A percentile compares a stretch with the other conserved stretches of the same genome.
phyloP scores from a whole-genome alignment of 2,113 vertebrate genomes.

The Thinocorus orbignyianus region DNA sequence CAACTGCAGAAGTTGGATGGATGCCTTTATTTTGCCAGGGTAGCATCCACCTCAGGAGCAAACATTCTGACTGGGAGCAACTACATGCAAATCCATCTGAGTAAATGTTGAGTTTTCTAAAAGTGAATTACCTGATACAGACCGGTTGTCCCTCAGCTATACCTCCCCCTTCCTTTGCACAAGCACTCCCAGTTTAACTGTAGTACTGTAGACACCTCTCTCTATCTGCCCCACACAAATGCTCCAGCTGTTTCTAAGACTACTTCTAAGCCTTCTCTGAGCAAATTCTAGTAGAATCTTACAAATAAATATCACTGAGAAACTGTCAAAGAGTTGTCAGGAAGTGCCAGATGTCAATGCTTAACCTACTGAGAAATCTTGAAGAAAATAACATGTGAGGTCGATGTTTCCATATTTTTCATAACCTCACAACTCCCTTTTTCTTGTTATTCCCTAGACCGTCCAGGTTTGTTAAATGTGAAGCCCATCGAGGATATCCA shows the following conservation, averaged over 20 bases:
- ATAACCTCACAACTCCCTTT: not conserved
- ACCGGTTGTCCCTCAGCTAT: not conserved
- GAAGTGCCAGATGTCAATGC: not conserved
- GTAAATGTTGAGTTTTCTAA: not conserved
- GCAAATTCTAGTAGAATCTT: not conserved
- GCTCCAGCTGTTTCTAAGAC: not conserved
- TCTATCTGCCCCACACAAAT: not conserved
- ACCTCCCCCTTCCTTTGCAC: not conserved
- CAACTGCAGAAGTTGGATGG: not conserved
- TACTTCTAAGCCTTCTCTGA: not conserved
- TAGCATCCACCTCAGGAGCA: not conserved
- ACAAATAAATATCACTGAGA: not conserved
- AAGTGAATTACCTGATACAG: not conserved
- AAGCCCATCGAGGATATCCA: conserved; percentile 97
- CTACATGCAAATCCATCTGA: not conserved
- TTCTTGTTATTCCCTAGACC: conserved; percentile 78
- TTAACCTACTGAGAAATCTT: not conserved
- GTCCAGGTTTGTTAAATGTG: conserved; percentile 93
- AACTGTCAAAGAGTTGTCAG: not conserved
- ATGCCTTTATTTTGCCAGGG: not conserved
- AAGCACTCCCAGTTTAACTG: not conserved
- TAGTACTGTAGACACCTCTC: not conserved
- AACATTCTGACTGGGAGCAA: not conserved
- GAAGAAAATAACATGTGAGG: accelerated
- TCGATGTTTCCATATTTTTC: not conserved